Evolutionary conservation across 2,113 vertebrate species (phyloP).

Genomic region (Oceanites oceanicus): DNA sequence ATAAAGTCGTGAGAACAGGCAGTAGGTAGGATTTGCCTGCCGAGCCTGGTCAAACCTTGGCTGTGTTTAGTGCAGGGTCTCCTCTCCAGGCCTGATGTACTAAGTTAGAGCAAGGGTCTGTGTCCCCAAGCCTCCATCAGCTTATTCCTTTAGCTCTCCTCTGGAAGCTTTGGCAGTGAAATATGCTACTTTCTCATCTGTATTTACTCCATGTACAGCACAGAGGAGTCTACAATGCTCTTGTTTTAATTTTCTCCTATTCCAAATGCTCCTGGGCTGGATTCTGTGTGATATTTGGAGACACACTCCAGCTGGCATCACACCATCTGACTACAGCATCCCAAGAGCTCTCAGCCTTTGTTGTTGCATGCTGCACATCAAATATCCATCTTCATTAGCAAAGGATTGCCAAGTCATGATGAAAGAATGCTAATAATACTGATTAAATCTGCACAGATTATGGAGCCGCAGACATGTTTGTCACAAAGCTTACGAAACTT

Average conservation of each 20-base stretch:
- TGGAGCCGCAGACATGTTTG: conserved; percentile 4
- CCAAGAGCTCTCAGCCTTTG: not conserved
- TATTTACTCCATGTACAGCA: not conserved
- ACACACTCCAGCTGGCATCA: not conserved
- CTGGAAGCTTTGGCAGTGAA: not conserved
- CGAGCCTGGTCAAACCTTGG: fast-evolving
- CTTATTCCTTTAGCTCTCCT: not conserved
- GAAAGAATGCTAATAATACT: conserved; percentile 62
- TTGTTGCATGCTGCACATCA: not conserved
- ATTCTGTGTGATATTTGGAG: not conserved
- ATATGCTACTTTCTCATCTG: not conserved
- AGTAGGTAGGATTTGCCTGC: not conserved
- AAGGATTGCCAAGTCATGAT: conserved; percentile 41
- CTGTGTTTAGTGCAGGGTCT: not conserved
- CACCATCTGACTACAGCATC: not conserved
- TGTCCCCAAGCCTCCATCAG: not conserved
- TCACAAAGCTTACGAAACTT: conserved; percentile 41
- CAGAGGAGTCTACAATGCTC: not conserved
- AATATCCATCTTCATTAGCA: conserved; percentile 47
- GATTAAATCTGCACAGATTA: conserved; percentile 53
- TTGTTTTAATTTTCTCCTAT: not conserved
- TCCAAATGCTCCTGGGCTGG: not conserved
- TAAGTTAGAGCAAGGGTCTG: not conserved
- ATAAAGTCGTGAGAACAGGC: not conserved
- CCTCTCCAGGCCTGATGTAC: not conserved